These are phyloP conservation scores for Tricholaema leucomelas DNA, from an alignment of 2,113 vertebrate species.

Conservation along the genomic window DNA sequence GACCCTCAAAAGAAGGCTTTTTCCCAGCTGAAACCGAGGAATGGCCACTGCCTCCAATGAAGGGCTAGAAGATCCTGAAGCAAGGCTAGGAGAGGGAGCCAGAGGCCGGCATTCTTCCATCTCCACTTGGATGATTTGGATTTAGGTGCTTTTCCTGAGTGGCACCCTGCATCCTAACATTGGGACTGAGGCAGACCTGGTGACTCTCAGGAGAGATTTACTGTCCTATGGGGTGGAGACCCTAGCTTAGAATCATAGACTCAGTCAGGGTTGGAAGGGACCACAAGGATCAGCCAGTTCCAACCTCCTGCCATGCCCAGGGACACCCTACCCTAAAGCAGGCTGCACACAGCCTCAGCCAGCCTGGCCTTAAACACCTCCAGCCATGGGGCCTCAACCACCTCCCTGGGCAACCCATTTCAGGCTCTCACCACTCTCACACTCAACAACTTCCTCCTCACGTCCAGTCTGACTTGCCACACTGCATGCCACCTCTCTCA, in stretches of 20 bases:
- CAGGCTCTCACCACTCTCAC: no score
- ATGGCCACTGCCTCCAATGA: neutral
- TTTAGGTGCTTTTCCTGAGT: neutral
- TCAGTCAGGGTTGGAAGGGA: no score
- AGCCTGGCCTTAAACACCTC: no score
- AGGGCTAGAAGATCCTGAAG: neutral
- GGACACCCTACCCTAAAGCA: no score
- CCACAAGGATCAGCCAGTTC: no score
- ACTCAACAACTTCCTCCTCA: no score
- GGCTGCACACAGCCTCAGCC: no score
- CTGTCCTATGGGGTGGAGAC: neutral
- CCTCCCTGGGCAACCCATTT: no score
- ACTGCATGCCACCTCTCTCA: neutral
- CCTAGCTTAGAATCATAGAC: no score
- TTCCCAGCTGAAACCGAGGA: neutral
- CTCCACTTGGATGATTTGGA: neutral
- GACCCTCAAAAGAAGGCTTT: neutral
- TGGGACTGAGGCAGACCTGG: neutral
- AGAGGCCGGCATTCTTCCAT: neutral
- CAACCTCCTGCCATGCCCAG: no score
- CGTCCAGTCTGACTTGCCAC: no score
- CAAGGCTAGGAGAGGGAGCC: neutral
- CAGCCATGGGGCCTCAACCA: no score
- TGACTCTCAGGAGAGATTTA: neutral
- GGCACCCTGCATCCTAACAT: neutral